A percentile compares a stretch with the other conserved stretches of the same genome.
These are phyloP conservation scores for Cecidostiba fungosa DNA, from an alignment of 2,888 invertebrate species.

Conservation along the genomic window DNA sequence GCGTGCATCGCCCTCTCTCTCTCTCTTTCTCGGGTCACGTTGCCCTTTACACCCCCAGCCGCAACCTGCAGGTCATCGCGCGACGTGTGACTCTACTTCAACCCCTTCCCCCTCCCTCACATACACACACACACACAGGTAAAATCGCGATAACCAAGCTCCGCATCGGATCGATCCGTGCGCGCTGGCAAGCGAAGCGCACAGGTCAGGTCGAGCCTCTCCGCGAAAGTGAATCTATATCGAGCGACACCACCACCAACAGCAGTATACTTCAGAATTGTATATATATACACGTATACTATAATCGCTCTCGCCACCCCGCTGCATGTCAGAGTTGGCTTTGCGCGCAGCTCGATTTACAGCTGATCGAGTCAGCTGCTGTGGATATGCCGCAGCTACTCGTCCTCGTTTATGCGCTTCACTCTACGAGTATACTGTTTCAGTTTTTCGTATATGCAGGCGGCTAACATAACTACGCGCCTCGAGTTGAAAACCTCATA, in stretches of 20 bases:
- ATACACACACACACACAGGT: background rate
- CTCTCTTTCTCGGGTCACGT: conserved; percentile 3
- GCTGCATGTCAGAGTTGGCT: background rate
- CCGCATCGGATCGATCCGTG: conserved; percentile 38
- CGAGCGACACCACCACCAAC: conserved; percentile 36
- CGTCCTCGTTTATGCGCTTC: background rate
- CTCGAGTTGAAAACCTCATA: too few species aligned
- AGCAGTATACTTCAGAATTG: background rate
- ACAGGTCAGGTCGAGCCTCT: conserved; percentile 12
- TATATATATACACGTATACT: background rate
- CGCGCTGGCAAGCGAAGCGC: background rate
- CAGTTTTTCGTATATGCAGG: background rate
- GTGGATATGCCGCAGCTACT: background rate
- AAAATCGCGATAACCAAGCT: conserved; percentile 12
- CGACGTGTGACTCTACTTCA: conserved; percentile 33
- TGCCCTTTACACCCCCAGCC: background rate
- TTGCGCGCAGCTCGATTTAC: conserved; percentile 35
- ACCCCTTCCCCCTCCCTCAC: background rate
- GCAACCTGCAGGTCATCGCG: conserved; percentile 36
- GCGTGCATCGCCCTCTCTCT: background rate
- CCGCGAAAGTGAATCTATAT: conserved; percentile 52
- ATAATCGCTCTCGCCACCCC: background rate
- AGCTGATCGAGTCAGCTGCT: conserved; percentile 54
- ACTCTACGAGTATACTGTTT: background rate
- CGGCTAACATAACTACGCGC: too few species aligned